Conservation (phyloP, 2,113 vertebrate genomes). For the Galbula dea region DNA sequence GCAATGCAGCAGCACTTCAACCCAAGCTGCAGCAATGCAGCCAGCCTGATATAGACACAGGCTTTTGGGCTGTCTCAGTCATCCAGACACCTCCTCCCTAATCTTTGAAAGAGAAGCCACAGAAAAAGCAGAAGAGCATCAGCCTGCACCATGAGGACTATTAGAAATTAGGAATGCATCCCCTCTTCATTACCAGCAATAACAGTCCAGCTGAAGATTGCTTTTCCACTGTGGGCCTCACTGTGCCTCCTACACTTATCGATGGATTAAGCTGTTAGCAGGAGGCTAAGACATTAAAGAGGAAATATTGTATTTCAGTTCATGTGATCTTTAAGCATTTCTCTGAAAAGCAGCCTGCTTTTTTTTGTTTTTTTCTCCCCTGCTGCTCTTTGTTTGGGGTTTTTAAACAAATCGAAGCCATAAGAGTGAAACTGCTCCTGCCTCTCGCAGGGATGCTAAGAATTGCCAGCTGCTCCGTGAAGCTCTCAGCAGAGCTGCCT, state of each 20-base stretch:
- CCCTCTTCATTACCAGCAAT: neutral
- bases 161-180: neutral
- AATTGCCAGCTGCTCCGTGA: neutral
- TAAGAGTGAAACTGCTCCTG: neutral
- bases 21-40: constrained; percentile 8
- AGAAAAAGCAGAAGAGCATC: neutral
- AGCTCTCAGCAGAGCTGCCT: neutral
- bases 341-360: neutral
- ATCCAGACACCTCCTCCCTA: neutral
- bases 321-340: constrained; percentile 16
- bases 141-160: neutral
- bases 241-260: neutral
- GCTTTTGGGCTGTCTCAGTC: neutral
- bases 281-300: constrained; percentile 33
- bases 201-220: neutral
- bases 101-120: neutral
- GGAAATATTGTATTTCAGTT: constrained; percentile 35
- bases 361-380: neutral
- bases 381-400: neutral
- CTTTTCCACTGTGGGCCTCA: neutral
- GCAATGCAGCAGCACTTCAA: neutral
- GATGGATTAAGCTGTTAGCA: constrained; percentile 35
- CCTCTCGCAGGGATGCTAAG: neutral
- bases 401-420: neutral
- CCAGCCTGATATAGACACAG: neutral